phyloP scores from a whole-genome alignment of 2,797 vertebrate genomes.

The Dallia pectoralis region DNA sequence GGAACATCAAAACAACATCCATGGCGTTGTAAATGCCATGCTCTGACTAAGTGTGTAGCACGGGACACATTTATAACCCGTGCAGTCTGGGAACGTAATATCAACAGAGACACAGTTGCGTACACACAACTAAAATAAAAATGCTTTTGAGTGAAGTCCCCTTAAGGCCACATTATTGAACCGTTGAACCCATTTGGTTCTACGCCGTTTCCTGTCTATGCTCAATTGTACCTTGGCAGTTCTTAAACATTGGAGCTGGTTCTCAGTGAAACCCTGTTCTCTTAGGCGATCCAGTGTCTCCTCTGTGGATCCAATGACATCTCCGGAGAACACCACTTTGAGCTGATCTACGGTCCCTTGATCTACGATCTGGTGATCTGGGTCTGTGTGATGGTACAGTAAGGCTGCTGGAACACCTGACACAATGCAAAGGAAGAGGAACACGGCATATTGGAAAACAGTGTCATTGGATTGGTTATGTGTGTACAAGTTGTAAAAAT shows the following conservation, averaged over 20 bases:
- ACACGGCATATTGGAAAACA: neutral
- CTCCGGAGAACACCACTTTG: constrained; percentile 63
- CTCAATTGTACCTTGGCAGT: constrained; percentile 47
- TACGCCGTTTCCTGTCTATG: neutral
- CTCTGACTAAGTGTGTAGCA: too few relatives aligned
- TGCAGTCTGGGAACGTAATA: neutral
- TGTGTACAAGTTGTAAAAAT: neutral
- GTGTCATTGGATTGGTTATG: neutral
- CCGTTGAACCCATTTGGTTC: neutral
- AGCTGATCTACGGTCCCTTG: constrained; percentile 46
- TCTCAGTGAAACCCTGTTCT: constrained; percentile 59
- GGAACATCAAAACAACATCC: too few relatives aligned
- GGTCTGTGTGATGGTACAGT: constrained; percentile 58
- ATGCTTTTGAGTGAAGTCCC: neutral
- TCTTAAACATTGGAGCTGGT: constrained; percentile 39
- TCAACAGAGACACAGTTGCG: neutral
- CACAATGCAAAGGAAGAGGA: neutral
- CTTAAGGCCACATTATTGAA: neutral
- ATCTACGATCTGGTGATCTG: neutral
- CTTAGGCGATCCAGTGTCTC: constrained; percentile 59
- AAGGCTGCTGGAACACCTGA: constrained; percentile 68
- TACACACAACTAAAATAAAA: neutral
- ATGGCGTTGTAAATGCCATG: too few relatives aligned
- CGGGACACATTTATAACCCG: too few relatives aligned
- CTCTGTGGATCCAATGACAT: constrained; percentile 59